A percentile compares a stretch with the other conserved stretches of the same genome.
Conservation (phyloP, 2,888 invertebrate genomes). For the Nomada lathburiana region DNA sequence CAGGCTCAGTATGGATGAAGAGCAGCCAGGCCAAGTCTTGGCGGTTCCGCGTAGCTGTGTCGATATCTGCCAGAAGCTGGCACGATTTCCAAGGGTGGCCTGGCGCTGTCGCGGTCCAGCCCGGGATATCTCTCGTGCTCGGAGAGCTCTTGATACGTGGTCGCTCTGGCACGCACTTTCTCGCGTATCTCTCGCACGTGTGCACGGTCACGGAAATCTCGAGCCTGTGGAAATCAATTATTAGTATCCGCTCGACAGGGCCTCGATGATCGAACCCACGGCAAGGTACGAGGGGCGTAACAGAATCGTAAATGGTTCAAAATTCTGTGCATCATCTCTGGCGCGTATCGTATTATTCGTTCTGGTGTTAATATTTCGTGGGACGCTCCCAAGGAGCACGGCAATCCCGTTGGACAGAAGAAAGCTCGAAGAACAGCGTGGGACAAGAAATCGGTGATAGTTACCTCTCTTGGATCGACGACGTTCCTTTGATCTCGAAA, state of each 20-base stretch:
- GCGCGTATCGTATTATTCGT: too few species aligned
- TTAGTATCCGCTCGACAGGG: neutral
- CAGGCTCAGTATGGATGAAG: conserved; percentile 80
- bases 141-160: conserved; percentile 85
- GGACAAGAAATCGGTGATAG: conserved; percentile 17
- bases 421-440: neutral
- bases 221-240: conserved; percentile 54
- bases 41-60: conserved; percentile 83
- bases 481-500: conserved; percentile 78
- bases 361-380: too few species aligned
- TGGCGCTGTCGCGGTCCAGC: conserved; percentile 84
- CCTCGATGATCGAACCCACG: too few species aligned
- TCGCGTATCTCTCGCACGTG: conserved; percentile 78
- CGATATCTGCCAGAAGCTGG: conserved; percentile 81
- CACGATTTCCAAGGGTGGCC: conserved; percentile 80
- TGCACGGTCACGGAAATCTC: conserved; percentile 76
- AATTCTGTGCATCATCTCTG: too few species aligned
- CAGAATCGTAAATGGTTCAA: too few species aligned
- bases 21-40: conserved; percentile 82
- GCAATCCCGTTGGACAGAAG: neutral
- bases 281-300: too few species aligned
- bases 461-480: conserved; percentile 77
- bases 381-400: too few species aligned
- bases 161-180: conserved; percentile 77
- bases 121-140: conserved; percentile 86